Base-by-base conservation (phyloP, 1,140 invertebrate species). In the Ylistrum balloti region DNA sequence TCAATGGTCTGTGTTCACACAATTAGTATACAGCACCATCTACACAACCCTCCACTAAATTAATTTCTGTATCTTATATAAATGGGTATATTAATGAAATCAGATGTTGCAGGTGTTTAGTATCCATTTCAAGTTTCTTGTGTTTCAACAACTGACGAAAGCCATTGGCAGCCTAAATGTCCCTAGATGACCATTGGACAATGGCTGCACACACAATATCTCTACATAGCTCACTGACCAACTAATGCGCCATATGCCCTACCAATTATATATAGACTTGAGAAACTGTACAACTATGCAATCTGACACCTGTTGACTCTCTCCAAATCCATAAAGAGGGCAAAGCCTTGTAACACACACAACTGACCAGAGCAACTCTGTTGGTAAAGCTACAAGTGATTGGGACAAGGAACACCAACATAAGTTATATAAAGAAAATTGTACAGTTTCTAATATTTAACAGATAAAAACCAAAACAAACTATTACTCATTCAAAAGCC, bases 31-130 rank as follows among this genome's bases (percentile, higher is more conserved):
- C 56, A 28, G 56, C 56, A 11, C 56, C 56, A n/a, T 74, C 56
- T 17, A 74, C 56, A 74, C 56, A 28, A 28, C 15, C n/a, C 56
- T 74, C n/a, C n/a, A 74, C 56, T 74, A 74, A 74, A 74, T 74
- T 74, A 74, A 74, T 74, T 74, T 74, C 56, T 74, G 22, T 74
- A 74, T 74, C 56, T 74, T 74, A 74, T 74, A 74, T 28, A 74
- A 74, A 74, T 74, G 56, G 56, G 28, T 74, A 74, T 74, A 74
- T 74, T 74, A 74, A 74, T 74, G 56, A 74, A 74, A 74, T 74
- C 56, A 74, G 56, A 74, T 74, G 56, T 74, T 74, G 56, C 56
- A 74, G 56, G 56, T 74, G 56, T 74, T 74, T 74, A 74, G 56
- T 22, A 74, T 74, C 56, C 56, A 74, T 74, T 74, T 74, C 56